Base-by-base conservation (phyloP, 2,113 vertebrate genomes). In the Larimichthys crocea region DNA sequence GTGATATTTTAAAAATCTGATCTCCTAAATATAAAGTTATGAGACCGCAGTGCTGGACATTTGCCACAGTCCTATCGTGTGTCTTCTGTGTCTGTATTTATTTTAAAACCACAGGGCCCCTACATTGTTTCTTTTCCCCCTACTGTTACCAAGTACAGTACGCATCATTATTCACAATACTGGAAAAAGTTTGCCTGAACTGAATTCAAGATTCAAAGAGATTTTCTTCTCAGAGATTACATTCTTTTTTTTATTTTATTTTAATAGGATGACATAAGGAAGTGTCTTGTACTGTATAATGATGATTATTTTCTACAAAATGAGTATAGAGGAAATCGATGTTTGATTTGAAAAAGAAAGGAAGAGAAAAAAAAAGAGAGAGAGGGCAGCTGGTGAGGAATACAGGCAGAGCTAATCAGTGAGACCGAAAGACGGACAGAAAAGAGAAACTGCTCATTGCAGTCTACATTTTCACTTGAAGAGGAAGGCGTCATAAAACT, bases 401-500 rank as follows among this genome's bases (percentile, higher is more conserved):
- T 67, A 72, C 53, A 22, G 24, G 12, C 52, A 52, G 26, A 60
- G n/a, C 50, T 76, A 17, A 74, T 68, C 67, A 60, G 40, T 3
- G 40, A 85, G 48, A 72, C 44, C 22, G 52, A 60, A 17, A 53
- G 66, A 48, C 40, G 20, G 52, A 74, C 5, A 20, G 31, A 40
- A 65, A 61, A 50, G 61, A 80, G 70, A 73, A 76, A 53, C 42
- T 35, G 59, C 62, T 88, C 31, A 53, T 71, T 83, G 53, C 70
- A 53, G 74, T 80, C 71, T 80, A 76, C 69, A 69, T 89, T 90
- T 86, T 84, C 67, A 80, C 76, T 85, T 82, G 46, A 88, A 85
- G 76, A 73, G 87, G 71, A 85, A 81, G 59, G 78, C 61, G 64
- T 86, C 82, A 88, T 87, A 90, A 90, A 92, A 82, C 79, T 80